These are phyloP conservation scores for Pocillopora damicornis DNA, from an alignment of 64 coral and sea anemone species.

Conservation along the genomic window DNA sequence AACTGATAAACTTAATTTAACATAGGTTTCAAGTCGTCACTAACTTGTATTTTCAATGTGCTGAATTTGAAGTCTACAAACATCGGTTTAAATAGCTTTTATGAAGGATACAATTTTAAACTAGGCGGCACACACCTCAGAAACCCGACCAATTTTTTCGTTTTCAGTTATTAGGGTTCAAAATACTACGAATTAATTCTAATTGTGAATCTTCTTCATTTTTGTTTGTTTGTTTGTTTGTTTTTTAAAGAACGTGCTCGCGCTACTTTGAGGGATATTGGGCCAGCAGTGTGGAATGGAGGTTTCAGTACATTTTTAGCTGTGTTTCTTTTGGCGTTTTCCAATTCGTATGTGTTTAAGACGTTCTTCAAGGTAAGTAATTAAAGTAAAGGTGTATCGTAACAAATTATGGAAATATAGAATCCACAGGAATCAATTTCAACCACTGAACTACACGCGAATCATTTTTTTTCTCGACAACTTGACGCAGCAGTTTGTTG, in stretches of 20 bases:
- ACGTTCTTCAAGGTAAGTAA: constrained; percentile 81
- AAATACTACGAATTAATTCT: neutral
- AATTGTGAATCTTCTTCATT: neutral
- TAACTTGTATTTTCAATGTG: no score
- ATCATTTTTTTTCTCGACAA: neutral
- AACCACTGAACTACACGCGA: neutral
- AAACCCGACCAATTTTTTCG: no score
- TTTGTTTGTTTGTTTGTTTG: neutral
- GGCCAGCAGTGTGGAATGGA: constrained; percentile 93
- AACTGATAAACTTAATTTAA: no score
- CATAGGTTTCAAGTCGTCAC: no score
- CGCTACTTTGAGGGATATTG: constrained; percentile 76
- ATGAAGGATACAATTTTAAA: no score
- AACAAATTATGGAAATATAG: neutral
- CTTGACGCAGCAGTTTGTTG: no score
- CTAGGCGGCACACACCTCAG: no score
- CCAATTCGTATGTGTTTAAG: constrained; percentile 86
- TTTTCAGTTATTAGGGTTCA: neutral
- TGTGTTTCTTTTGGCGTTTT: constrained; percentile 68
- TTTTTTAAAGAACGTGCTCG: constrained; percentile 51
- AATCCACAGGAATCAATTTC: neutral
- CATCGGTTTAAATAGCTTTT: no score
- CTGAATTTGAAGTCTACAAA: no score
- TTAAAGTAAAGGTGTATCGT: neutral
- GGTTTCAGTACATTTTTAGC: constrained; percentile 96